Evolutionary conservation across 1,140 invertebrate species (phyloP).

Genomic region (Saccostrea cuccullata): DNA sequence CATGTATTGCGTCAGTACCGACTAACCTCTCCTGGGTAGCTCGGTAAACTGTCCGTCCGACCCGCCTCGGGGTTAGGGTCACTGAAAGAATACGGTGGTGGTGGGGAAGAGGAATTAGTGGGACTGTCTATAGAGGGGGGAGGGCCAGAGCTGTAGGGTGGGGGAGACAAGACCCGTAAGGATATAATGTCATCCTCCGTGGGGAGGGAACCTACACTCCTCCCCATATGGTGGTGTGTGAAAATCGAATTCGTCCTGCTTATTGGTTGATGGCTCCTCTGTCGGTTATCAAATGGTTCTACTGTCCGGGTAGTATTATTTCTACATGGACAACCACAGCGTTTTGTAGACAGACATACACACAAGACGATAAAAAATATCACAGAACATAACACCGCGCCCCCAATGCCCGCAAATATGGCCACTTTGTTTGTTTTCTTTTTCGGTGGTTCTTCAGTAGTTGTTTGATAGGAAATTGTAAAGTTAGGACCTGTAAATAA

Average conservation of each 20-base stretch:
- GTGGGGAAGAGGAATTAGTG: conserved; percentile 1
- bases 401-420: background rate
- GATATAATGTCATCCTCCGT: background rate
- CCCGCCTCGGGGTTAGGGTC: background rate
- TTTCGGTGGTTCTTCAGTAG: background rate
- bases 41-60: conserved; percentile 32
- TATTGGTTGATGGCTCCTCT: background rate
- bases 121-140: conserved; percentile 24
- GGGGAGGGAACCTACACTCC: conserved; percentile 8
- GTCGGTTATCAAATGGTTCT: background rate
- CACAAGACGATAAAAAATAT: background rate
- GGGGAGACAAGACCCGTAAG: background rate
- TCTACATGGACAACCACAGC: conserved; percentile 1
- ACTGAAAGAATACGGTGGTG: background rate
- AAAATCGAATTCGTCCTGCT: background rate
- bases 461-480: background rate
- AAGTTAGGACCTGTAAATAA: background rate
- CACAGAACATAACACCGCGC: background rate
- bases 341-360: background rate
- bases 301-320: background rate
- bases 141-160: conserved; percentile 11
- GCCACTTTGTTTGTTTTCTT: conserved; percentile 1
- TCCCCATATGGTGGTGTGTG: background rate
- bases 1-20: conserved; percentile 26
- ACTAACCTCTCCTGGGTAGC: conserved; percentile 19